Evolutionary conservation across 2,797 vertebrate genomes (phyloP).

Genomic region (Phoeniculus purpureus): DNA sequence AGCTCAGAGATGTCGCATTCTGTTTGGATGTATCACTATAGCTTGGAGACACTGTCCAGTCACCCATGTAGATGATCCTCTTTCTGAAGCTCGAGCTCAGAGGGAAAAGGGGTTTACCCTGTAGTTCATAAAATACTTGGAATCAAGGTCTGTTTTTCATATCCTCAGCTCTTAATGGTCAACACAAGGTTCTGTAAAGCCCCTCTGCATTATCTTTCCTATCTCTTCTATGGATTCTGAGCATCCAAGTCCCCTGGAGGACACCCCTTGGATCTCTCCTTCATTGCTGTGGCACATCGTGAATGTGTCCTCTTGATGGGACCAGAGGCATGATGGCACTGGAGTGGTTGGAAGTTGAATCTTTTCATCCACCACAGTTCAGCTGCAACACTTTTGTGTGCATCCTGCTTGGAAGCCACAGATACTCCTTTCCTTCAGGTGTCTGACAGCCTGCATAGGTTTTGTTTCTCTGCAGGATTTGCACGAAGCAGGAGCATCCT

Average conservation of each 20-base stretch:
- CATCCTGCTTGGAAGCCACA: background rate
- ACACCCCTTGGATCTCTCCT: background rate
- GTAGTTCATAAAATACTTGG: background rate
- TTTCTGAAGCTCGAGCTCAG: background rate
- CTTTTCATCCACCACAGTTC: background rate
- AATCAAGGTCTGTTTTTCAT: background rate
- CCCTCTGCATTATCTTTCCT: background rate
- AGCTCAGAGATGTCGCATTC: background rate
- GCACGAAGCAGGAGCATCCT: background rate
- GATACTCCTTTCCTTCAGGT: background rate
- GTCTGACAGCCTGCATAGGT: background rate
- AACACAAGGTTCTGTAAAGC: background rate
- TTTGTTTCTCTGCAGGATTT: background rate
- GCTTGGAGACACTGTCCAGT: background rate
- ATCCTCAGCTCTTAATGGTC: background rate
- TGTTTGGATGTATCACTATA: background rate
- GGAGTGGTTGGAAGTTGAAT: background rate
- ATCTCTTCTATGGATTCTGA: background rate
- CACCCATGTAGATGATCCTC: background rate
- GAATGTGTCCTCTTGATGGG: no score
- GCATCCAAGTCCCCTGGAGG: background rate
- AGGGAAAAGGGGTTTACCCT: background rate
- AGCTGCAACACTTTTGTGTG: background rate
- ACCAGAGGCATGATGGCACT: background rate
- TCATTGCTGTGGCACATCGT: background rate